Evolutionary conservation across 2,797 vertebrate genomes (phyloP).

Genomic region (Halcyon badia): DNA sequence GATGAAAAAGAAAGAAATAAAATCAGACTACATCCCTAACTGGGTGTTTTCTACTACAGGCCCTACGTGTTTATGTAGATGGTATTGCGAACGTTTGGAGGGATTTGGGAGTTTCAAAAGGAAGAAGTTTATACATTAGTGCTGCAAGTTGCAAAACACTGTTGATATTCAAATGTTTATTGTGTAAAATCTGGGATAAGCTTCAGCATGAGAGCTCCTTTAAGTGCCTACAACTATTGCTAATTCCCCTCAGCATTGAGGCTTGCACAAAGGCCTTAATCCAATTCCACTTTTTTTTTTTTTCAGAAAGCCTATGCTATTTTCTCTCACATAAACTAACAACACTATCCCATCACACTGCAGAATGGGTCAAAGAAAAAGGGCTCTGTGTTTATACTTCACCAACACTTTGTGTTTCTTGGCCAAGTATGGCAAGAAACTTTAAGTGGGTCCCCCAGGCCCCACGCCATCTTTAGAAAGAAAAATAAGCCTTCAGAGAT

Average conservation of each 20-base stretch:
- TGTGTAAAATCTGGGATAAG: conserved; percentile 99
- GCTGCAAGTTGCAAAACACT: conserved; percentile 99
- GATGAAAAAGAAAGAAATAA: conserved; percentile 61
- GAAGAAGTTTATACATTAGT: conserved; percentile 99
- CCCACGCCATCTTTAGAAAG: conserved; percentile 89
- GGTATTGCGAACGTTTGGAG: conserved; percentile 87
- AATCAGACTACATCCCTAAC: conserved; percentile 66
- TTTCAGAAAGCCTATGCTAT: conserved; percentile 95
- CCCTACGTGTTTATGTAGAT: conserved; percentile 85
- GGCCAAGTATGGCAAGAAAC: conserved; percentile 92
- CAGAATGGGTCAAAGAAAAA: conserved; percentile 96
- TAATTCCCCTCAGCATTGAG: conserved; percentile 99
- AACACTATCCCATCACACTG: conserved; percentile 96
- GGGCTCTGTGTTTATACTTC: conserved; percentile 97
- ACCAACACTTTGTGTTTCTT: conserved; percentile 95
- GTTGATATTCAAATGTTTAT: conserved; percentile 99
- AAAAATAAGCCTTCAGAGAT: conserved; percentile 87
- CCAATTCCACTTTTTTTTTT: conserved; percentile 97
- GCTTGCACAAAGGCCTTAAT: conserved; percentile 98
- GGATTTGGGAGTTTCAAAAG: conserved; percentile 94
- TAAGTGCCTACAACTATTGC: conserved; percentile 99
- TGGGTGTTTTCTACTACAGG: conserved; percentile 75
- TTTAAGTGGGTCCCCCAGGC: conserved; percentile 94
- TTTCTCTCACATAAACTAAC: conserved; percentile 99
- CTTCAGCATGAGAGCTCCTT: conserved; percentile 99